Evolutionary conservation across 2,888 invertebrate genomes (phyloP).

Genomic region (Strigamia transsilvanica): DNA sequence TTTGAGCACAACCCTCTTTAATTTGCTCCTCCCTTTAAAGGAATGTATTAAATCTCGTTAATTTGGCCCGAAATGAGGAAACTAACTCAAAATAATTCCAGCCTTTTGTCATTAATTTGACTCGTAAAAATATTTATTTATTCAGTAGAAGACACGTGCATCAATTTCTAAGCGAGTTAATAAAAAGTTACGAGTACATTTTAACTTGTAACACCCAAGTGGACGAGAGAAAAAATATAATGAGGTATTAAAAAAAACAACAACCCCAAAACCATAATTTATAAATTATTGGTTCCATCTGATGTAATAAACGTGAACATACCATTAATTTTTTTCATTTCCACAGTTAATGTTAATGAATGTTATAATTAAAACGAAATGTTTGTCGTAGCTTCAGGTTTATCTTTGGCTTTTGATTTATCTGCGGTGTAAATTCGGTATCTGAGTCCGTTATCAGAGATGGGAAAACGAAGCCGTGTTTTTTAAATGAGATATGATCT

Average conservation of each 20-base stretch:
- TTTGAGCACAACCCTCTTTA: neutral
- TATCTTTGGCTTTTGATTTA: neutral
- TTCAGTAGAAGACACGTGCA: conserved; percentile 34
- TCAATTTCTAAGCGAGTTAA: conserved; percentile 20
- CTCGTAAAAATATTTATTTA: conserved; percentile 29
- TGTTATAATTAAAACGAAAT: no score
- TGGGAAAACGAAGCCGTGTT: neutral
- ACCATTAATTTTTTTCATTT: neutral
- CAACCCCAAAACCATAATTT: neutral
- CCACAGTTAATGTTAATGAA: no score
- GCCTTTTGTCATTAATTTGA: conserved; percentile 25
- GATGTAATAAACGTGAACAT: conserved; percentile 8
- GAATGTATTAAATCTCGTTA: conserved; percentile 44
- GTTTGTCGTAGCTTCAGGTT: no score
- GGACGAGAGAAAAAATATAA: conserved; percentile 1
- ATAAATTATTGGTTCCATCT: conserved; percentile 8
- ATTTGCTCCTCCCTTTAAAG: conserved; percentile 26
- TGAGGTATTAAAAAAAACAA: neutral
- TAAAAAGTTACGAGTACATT: conserved; percentile 31
- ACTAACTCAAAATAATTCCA: conserved; percentile 27
- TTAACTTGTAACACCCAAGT: conserved; percentile 35
- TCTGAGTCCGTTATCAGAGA: neutral
- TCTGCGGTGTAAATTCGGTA: neutral
- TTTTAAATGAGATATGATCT: conserved; percentile 37
- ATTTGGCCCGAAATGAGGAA: conserved; percentile 45